Evolutionary conservation across 2,888 invertebrate species (phyloP).

Genomic region (Agrochola macilenta): DNA sequence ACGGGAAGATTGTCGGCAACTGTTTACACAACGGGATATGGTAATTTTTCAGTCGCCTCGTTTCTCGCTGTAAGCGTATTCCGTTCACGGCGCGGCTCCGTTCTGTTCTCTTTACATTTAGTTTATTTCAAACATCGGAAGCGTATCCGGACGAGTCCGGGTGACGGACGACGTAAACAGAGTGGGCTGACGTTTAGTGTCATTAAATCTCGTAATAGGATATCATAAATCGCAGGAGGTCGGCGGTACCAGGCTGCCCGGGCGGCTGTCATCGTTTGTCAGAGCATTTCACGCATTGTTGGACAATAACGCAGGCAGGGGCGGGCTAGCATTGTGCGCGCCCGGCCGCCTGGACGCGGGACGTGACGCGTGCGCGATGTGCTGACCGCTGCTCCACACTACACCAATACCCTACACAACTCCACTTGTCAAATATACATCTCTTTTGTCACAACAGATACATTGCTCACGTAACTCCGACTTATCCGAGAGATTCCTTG

Average conservation of each 20-base stretch:
- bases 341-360: conserved; percentile 77
- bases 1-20: conserved; percentile 88
- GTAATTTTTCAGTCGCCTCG: conserved; percentile 85
- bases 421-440: conserved; percentile 61
- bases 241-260: conserved; percentile 83
- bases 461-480: conserved; percentile 55
- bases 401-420: conserved; percentile 56
- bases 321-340: conserved; percentile 81
- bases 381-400: conserved; percentile 60
- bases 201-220: conserved; percentile 91
- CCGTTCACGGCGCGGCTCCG: conserved; percentile 76
- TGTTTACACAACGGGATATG: conserved; percentile 87
- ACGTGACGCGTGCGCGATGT: conserved; percentile 76
- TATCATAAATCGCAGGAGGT: conserved; percentile 90
- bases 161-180: conserved; percentile 82
- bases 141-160: conserved; percentile 73
- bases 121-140: conserved; percentile 75
- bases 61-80: conserved; percentile 77
- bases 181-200: conserved; percentile 86
- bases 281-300: conserved; percentile 91
- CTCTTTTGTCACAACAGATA: conserved; percentile 61
- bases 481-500: conserved; percentile 58
- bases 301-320: conserved; percentile 88
- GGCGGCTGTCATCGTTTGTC: conserved; percentile 91
- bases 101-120: conserved; percentile 74